Conservation (phyloP, 2,797 vertebrate species). For the Prionace glauca region DNA sequence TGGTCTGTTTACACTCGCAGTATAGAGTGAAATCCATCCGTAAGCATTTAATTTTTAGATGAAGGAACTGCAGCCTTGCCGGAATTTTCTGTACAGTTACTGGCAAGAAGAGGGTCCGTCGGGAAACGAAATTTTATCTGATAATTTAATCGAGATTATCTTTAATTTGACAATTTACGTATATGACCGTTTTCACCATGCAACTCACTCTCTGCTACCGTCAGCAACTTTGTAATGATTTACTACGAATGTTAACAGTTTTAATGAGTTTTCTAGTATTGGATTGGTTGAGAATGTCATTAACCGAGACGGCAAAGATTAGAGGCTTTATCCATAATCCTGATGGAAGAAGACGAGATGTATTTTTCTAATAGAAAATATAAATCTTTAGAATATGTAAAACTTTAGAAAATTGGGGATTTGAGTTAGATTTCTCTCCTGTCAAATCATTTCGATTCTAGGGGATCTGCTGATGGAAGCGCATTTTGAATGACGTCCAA, state of each 20-base stretch:
- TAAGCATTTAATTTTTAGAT: neutral
- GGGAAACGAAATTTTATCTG: neutral
- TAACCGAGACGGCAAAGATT: neutral
- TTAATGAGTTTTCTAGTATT: neutral
- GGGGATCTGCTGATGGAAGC: constrained; percentile 43
- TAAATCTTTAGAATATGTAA: neutral
- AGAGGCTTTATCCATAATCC: neutral
- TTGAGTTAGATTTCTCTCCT: neutral
- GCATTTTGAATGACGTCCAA: constrained; percentile 37
- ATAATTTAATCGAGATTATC: neutral
- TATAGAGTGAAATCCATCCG: neutral
- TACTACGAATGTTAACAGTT: neutral
- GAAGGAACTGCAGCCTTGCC: neutral
- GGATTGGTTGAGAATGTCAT: neutral
- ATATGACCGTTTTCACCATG: neutral
- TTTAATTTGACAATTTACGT: neutral
- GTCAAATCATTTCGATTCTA: neutral
- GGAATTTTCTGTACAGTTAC: neutral
- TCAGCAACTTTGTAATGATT: neutral
- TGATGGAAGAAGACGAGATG: neutral
- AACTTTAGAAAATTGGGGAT: neutral
- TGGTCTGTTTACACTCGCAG: constrained; percentile 38
- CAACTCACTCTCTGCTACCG: too few relatives aligned
- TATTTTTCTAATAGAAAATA: neutral
- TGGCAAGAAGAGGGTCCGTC: neutral